Base-by-base conservation (phyloP, 2,113 vertebrate genomes). In the Eptesicus fuscus region DNA sequence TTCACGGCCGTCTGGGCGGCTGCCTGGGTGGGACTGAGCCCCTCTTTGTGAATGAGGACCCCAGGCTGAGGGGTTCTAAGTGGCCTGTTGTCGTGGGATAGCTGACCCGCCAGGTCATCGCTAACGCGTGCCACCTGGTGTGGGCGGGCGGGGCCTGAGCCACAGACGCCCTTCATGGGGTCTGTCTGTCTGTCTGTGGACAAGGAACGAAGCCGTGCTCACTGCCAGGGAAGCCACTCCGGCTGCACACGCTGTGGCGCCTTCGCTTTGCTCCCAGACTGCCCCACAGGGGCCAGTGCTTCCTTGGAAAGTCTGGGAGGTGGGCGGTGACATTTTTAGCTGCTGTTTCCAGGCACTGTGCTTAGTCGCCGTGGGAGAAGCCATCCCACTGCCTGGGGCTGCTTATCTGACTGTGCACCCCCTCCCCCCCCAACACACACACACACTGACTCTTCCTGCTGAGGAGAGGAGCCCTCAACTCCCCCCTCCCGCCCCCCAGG, bases 241-340 rank as follows among this genome's bases (percentile, higher is more conserved):
- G 42, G 73, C 35, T 7, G 7, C 69, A 32, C 2, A 18, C 76
- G 13, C 37, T 37, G 71, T 22, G 6, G 69, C 40, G 25, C n/a
- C 92, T 40, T 35, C 71, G 0, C 67, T 40, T 32, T 25, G 7
- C 44, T 42, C 16, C 2, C 32, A 25, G 28, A 1, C 79, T 2
- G n/a, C 47, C 2, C 14, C 9, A 0, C 9, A 28, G 2, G 56
- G 74, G 92, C 59, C 70, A 10, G 5, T 28, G 69, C 83, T 84
- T 91, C 80, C 88, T 83, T 85, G 85, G 95, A 78, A 92, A 96
- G 92, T 93, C 80, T 73, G 94, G 96, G 73, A 90, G 77, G 96
- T 85, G 78, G 95, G 96, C 2, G 93, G 95, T 96, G 96, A 88
- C 96, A 95, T 96, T 96, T 92, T 90, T 67, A 22, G 92, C 92